Evolutionary conservation across 2,888 invertebrate genomes (phyloP).

Genomic region (Drosophila algonquin): DNA sequence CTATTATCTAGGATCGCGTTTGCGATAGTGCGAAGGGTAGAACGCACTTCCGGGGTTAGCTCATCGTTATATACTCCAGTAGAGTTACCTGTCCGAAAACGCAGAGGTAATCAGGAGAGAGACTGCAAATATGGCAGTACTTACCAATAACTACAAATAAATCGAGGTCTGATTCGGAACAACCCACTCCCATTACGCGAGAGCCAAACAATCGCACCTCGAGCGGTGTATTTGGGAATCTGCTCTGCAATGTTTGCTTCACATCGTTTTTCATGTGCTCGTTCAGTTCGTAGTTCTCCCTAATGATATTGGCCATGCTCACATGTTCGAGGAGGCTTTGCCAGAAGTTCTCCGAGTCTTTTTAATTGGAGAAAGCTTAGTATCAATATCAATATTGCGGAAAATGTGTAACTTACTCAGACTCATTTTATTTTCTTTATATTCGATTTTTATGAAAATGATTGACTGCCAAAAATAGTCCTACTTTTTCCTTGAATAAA

Average conservation of each 20-base stretch:
- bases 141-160: conserved; percentile 32
- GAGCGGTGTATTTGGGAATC: background rate
- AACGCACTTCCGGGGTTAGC: rapidly evolving
- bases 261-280: background rate
- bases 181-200: conserved; percentile 27
- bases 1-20: background rate
- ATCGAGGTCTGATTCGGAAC: conserved; percentile 21
- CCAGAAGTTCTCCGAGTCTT: conserved; percentile 23
- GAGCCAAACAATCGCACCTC: conserved; percentile 31
- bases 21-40: background rate
- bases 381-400: no score
- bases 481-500: no score
- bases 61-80: background rate
- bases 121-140: no score
- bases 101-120: no score
- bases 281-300: background rate
- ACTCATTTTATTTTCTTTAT: conserved; percentile 19
- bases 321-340: background rate
- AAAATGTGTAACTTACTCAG: conserved; percentile 11
- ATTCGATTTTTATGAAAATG: background rate
- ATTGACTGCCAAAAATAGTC: no score
- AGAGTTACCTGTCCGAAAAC: conserved; percentile 5
- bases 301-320: background rate
- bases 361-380: no score
- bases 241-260: background rate